Conservation (phyloP, 1,140 invertebrate genomes). For the Temnothorax nylanderi region DNA sequence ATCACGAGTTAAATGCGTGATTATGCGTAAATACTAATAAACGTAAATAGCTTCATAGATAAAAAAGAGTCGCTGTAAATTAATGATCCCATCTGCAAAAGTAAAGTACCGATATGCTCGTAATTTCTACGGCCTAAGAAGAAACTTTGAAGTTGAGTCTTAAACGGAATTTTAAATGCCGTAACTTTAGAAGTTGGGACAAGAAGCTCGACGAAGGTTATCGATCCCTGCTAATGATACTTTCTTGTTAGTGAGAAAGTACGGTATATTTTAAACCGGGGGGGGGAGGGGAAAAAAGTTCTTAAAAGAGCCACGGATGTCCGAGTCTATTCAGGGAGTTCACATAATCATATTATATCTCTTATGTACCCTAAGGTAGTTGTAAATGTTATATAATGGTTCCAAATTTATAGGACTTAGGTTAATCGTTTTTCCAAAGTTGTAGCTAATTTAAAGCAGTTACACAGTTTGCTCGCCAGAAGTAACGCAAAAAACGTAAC, state of each 20-base stretch:
- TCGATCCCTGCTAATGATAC: conserved; percentile 68
- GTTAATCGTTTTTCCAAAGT: background rate
- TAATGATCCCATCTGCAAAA: conserved; percentile 55
- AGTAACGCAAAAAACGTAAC: background rate
- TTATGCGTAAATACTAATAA: conserved; percentile 30
- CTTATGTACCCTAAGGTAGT: conserved; percentile 4
- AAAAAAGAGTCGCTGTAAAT: conserved; percentile 51
- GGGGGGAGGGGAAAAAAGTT: conserved; percentile 15
- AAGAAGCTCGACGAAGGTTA: conserved; percentile 63
- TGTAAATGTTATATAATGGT: conserved; percentile 40
- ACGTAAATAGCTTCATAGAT: conserved; percentile 6
- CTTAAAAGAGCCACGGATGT: conserved; percentile 32
- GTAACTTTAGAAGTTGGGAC: conserved; percentile 62
- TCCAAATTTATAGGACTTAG: conserved; percentile 20
- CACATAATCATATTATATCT: conserved; percentile 39
- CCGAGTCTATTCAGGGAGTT: conserved; percentile 39
- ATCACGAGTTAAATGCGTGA: background rate
- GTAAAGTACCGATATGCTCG: conserved; percentile 59
- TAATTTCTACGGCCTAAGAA: conserved; percentile 61
- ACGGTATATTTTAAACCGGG: conserved; percentile 58
- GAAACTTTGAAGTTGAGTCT: conserved; percentile 66
- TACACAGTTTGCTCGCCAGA: background rate
- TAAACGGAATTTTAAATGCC: conserved; percentile 62
- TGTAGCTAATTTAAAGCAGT: conserved; percentile 17
- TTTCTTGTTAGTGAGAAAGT: conserved; percentile 64